phyloP scores from a whole-genome alignment of 1,140 invertebrate species.

The Bombus sylvicola region DNA sequence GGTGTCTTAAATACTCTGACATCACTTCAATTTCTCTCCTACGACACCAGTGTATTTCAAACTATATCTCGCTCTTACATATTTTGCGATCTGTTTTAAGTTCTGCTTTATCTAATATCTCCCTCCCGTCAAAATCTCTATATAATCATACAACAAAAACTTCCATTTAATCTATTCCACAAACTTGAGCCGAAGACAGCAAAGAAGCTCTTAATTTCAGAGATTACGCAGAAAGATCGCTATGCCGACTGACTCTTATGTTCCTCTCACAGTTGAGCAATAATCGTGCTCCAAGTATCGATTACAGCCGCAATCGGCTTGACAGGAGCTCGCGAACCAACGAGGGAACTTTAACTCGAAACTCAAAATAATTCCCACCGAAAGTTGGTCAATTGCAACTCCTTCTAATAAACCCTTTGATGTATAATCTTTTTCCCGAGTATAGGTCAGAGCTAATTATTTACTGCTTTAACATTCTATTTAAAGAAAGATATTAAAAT shows the following conservation, averaged over 20 bases:
- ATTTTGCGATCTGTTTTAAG: neutral
- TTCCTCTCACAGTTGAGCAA: conserved; percentile 9
- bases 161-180: neutral
- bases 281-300: neutral
- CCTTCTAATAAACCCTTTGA: neutral
- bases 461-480: neutral
- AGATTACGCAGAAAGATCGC: conserved; percentile 1
- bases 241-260: neutral
- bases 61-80: neutral
- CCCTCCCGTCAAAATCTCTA: neutral
- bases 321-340: neutral
- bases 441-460: neutral
- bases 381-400: neutral
- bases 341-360: neutral
- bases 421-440: neutral
- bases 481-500: neutral
- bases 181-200: neutral
- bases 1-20: neutral
- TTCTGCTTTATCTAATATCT: neutral
- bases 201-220: neutral
- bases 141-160: neutral
- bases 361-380: neutral
- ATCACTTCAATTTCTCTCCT: neutral
- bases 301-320: neutral
- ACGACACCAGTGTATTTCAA: neutral